Evolutionary conservation across 2,888 invertebrate genomes (phyloP), one percentile per base, ranked within the genome.

Genomic region (Orthonevra nobilis): DNA sequence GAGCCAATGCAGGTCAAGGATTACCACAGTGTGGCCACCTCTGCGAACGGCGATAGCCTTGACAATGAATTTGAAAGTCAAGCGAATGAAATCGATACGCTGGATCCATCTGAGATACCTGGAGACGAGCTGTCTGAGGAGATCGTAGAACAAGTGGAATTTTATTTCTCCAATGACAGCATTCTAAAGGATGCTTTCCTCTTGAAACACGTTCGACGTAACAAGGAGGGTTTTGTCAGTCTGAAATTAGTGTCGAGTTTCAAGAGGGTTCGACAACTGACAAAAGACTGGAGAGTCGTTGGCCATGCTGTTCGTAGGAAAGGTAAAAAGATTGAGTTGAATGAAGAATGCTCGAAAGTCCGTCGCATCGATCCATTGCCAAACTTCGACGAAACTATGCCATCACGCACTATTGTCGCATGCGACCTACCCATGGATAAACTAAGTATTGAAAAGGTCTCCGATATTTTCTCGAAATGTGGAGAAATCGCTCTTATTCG

Each of bases 101-200:
- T 88, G 17, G 85, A 86, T 81, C 86, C 89, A 0, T 86, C 89
- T 0, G 82, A 89, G 10, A 84, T 89, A 61, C 96, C 95, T 0
- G 93, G 92, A 82, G 95, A 95, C 2, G 95, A 95, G 83, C 88
- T 95, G 26, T 92, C 94, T 7, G 92, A 93, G 77, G 92, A 94
- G 84, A 96, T 97, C 83, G 92, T 94, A 50, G 91, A 94, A 44
- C 96, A 96, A 87, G 97, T 98, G 17, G 98, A 98, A 89, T 97
- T 95, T 87, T 98, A 98, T 89, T 98, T 98, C 89, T 96, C 97
- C 75, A 97, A 98, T 86, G 96, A 95, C 52, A 97, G 97, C 87
- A 96, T 98, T 83, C 93, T 96, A 2, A 97, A 97, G 87, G 98
- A 98, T 87, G 97, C 97, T 9, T 98, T 98, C 89, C 90, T 98